Evolutionary conservation across 2,888 invertebrate genomes (phyloP), one percentile per base, ranked within the genome.

Genomic region (Archips crataeganus): DNA sequence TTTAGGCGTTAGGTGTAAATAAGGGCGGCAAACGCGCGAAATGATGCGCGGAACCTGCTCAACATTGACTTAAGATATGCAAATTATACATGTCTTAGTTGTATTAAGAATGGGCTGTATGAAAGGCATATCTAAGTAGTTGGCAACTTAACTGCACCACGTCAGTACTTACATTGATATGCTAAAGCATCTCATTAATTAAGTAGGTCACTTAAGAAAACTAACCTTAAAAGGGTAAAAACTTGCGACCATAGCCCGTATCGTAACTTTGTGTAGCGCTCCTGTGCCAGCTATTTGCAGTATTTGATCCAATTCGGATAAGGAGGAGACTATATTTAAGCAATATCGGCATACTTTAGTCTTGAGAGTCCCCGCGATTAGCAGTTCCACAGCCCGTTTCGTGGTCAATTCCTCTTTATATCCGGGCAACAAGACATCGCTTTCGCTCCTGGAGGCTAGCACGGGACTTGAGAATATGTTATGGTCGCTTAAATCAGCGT

Each of bases 191-290:
- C 59, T 64, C 57, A 63, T 11, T 34, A 64, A 73, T 10, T 57
- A 57, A 67, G 39, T 74, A 60, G 73, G 68, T 74, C 69, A 69
- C 59, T 59, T 54, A 42, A 67, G 5, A 47, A 45, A 13, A 76
- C 77, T 77, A 81, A 93, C 94, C 91, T 93, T 87, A 73, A 87
- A 87, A n/a, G 94, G 93, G 81, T 93, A 85, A 74, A 94, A 88
- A 78, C 87, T 87, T 1, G 92, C 90, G 1, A 94, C 82, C 84
- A 94, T 92, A 77, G 92, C 88, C 60, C 85, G 84, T 64, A 94
- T 84, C 42, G 91, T 83, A 15, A 94, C 88, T 79, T 90, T 90
- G 73, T 90, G 91, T 2, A 90, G 47, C 1, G 81, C 80, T 49
- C 85, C 86, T 65, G 84, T 82, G 39, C 87, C 85, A 10, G 85